Evolutionary conservation across 1,140 invertebrate species (phyloP), one percentile per base, ranked within the genome.

Genomic region (Harlomillsia oculata): DNA sequence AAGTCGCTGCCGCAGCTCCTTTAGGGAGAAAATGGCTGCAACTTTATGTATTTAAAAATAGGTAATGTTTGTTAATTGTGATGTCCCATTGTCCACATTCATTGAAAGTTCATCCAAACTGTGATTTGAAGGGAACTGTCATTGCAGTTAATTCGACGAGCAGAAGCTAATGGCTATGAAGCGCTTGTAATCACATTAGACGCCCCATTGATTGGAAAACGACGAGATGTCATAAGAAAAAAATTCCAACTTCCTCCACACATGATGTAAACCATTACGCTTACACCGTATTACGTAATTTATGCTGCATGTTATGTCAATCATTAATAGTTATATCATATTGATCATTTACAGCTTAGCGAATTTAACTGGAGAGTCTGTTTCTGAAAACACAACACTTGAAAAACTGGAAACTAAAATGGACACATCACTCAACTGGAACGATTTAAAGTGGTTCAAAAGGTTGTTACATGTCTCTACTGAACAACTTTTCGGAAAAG

Each of bases 131-230:
- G 45, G 30, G 41, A 53, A n/a, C 29, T 51, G 11, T 50, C 52
- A 3, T 11, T 41, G 11, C n/a, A 48, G 9, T 34, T 62, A 18
- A 28, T 57, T n/a, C 26, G 49, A 5, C 37, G 60, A 23, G 60
- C 60, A 1, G 60, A 62, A 36, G 45, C 37, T 18, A 50, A 53
- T n/a, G 89, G 87, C 20, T 96, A 82, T 67, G 84, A 84, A 72
- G 92, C 90, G 2, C 71, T 97, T 1, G 89, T 89, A 1, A 67
- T 97, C 1, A 97, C 93, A 1, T 84, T 96, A 0, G 93, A 97
- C 72, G 84, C 89, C 2, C 88, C 89, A 0, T 66, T 85, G 2
- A 88, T 94, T 71, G 93, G 92, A 0, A 74, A 83, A 20, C 73
- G 91, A 44, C 75, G 83, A 36, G 81, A 81, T 0, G 90, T 96